phyloP scores from a whole-genome alignment of 2,797 vertebrate species.

The Fringilla coelebs region DNA sequence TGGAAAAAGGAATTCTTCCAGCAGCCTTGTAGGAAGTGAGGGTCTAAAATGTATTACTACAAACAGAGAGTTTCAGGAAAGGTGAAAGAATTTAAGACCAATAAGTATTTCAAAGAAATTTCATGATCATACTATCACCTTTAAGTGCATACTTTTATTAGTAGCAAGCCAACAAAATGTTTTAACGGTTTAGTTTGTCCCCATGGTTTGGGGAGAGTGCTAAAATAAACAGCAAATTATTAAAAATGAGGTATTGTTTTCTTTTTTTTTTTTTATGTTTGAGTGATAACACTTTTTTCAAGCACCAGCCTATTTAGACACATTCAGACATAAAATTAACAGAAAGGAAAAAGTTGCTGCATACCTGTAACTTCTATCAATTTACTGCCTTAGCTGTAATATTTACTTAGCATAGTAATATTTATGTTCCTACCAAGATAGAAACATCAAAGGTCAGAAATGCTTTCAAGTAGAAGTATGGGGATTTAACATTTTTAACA shows the following conservation, averaged over 20 bases:
- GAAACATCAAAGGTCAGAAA: background rate
- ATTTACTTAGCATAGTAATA: background rate
- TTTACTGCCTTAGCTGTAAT: background rate
- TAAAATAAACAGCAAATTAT: background rate
- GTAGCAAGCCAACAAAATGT: background rate
- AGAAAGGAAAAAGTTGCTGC: background rate
- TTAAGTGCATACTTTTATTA: background rate
- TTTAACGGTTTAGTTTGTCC: rapidly evolving
- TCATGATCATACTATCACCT: background rate
- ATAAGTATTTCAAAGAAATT: background rate
- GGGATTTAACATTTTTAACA: slow-evolving; percentile 14
- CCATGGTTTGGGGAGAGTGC: background rate
- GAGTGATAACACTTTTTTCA: background rate
- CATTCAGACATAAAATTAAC: background rate
- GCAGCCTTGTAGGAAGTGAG: background rate
- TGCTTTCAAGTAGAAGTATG: slow-evolving; percentile 3
- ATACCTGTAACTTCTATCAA: background rate
- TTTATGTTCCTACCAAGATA: background rate
- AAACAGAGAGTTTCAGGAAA: background rate
- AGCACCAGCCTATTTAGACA: background rate
- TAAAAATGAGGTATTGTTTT: background rate
- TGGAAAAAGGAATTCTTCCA: background rate
- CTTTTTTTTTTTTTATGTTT: background rate
- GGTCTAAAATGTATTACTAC: background rate
- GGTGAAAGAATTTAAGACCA: background rate